phyloP scores from a whole-genome alignment of 2,888 invertebrate species.

The Microctonus aethiopoides region DNA sequence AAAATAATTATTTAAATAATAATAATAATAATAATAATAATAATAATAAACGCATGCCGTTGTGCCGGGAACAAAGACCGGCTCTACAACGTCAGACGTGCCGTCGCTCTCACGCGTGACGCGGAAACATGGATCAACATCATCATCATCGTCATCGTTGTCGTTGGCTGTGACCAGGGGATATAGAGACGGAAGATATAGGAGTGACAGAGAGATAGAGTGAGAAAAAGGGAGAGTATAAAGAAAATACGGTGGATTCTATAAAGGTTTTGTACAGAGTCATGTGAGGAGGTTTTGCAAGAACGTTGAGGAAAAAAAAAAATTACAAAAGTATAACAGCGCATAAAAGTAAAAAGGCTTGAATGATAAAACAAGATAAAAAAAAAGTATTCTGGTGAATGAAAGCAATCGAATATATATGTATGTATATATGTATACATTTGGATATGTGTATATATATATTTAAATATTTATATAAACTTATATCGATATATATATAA shows the following conservation, averaged over 20 bases:
- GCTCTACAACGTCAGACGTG: conserved; percentile 14
- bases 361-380: not conserved
- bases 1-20: too few species aligned
- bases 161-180: conserved; percentile 10
- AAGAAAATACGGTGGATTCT: too few species aligned
- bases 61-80: conserved; percentile 14
- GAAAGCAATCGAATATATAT: not conserved
- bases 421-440: not conserved
- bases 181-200: not conserved
- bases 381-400: not conserved
- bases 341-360: conserved; percentile 13
- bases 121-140: conserved; percentile 15
- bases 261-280: not conserved
- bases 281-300: not conserved
- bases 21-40: too few species aligned
- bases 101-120: conserved; percentile 26
- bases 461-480: too few species aligned
- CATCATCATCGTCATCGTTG: conserved; percentile 23
- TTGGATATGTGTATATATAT: too few species aligned
- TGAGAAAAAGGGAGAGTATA: not conserved
- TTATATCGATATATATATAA: not conserved
- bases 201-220: too few species aligned
- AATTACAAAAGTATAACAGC: not conserved
- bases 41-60: not conserved
- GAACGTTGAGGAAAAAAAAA: not conserved